These are phyloP conservation scores for Pseudochirops cupreus DNA, from an alignment of 2,797 vertebrate genomes.

Conservation along the genomic window DNA sequence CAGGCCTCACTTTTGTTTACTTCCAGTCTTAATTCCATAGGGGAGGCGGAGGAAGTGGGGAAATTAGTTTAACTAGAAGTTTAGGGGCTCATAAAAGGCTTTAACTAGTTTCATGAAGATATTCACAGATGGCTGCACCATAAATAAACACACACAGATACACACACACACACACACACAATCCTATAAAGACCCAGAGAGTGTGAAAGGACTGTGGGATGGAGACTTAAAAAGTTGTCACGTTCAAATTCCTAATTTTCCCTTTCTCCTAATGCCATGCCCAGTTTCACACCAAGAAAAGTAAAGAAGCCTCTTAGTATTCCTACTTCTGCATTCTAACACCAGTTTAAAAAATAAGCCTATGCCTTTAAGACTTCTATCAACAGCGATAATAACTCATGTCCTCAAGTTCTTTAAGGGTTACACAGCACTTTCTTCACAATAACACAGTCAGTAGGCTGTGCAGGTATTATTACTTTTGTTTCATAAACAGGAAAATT, in stretches of 20 bases:
- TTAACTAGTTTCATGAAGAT: conserved; percentile 74
- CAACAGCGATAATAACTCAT: neutral
- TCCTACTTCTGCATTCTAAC: neutral
- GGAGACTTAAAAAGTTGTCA: conserved; percentile 55
- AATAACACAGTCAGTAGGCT: neutral
- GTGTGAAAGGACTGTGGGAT: conserved; percentile 32
- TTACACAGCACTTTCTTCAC: neutral
- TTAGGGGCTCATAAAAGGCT: conserved; percentile 73
- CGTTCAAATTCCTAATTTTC: conserved; percentile 65
- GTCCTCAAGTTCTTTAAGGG: neutral
- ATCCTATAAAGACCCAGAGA: conserved; percentile 52
- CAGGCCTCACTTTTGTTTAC: conserved; percentile 70
- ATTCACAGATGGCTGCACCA: conserved; percentile 65
- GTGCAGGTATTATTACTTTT: neutral
- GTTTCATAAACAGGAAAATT: neutral
- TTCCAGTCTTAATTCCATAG: conserved; percentile 52
- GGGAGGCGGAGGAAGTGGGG: conserved; percentile 4
- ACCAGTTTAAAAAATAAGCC: neutral
- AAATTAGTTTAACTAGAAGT: conserved; percentile 62
- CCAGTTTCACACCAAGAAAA: conserved; percentile 57
- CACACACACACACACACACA: neutral
- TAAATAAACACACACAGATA: conserved; percentile 40
- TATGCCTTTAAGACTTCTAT: neutral
- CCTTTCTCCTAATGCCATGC: conserved; percentile 3
- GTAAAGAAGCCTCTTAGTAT: conserved; percentile 39